Conservation (phyloP, 2,888 invertebrate species). For the Diadegma fenestrale region DNA sequence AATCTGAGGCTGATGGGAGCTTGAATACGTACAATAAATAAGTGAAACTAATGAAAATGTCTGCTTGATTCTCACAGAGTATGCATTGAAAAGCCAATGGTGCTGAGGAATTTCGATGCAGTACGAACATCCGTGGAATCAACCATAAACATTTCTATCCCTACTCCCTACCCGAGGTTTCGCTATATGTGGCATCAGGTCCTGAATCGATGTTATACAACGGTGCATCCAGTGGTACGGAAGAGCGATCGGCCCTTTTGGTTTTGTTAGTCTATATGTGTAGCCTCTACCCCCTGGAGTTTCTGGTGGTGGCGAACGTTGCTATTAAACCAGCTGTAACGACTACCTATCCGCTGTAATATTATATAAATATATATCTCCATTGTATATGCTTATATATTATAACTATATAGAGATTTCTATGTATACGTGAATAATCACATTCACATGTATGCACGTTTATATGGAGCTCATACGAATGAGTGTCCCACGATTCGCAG, state of each 20-base stretch:
- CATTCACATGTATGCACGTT: background rate
- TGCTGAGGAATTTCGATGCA: background rate
- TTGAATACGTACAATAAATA: background rate
- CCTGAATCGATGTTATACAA: conserved; percentile 49
- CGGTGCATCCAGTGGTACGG: conserved; percentile 46
- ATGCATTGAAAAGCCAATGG: background rate
- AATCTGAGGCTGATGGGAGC: too few species aligned
- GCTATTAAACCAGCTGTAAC: conserved; percentile 62
- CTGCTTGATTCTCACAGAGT: background rate
- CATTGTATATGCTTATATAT: background rate
- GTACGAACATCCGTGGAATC: conserved; percentile 6
- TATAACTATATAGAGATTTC: background rate
- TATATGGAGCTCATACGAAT: background rate
- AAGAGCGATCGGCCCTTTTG: conserved; percentile 52
- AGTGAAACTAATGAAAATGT: background rate
- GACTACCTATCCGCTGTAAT: conserved; percentile 37
- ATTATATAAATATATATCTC: conserved; percentile 36
- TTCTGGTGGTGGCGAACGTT: conserved; percentile 42
- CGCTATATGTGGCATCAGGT: conserved; percentile 25
- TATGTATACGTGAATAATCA: background rate
- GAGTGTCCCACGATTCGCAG: conserved; percentile 24
- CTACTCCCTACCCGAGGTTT: background rate
- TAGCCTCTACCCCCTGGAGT: conserved; percentile 52
- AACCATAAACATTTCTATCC: background rate
- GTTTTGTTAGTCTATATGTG: conserved; percentile 33